Base-by-base conservation (phyloP, 2,888 invertebrate species). In the Athripsodes cinereus region DNA sequence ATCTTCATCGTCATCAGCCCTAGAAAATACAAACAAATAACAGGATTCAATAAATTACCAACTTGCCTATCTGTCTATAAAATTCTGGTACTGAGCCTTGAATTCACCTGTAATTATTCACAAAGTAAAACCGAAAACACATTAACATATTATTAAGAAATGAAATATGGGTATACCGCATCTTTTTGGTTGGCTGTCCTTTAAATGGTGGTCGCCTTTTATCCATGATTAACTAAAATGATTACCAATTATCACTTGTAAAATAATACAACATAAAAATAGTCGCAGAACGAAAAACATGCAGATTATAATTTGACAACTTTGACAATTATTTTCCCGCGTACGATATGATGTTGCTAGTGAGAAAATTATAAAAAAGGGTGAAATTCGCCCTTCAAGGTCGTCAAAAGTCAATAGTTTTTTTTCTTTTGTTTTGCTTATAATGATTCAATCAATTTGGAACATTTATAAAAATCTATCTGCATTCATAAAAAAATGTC, bases 1-100 rank as follows among this genome's bases (percentile, higher is more conserved):
- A 57, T 82, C 82, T 26, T 86, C 85, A 48, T 87, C 87, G 35
- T 86, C 79, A 16, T 77, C 76, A 46, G 70, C 75, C 47, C 55
- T 62, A 46, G 22, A 49, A 57, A 60, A 22, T 21, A 50, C 22
- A 22, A 8, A 26, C 3, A 19, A 19, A 40, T 40, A 40, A 31
- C 31, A 8, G 11, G 11, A 31, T 31, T 6, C 31, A 8, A 31
- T 11, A 31, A 31, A 31, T n/a, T n/a, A n/a, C n/a, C n/a, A n/a
- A n/a, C 6, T 6, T 6, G 31, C 6, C 11, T 31, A 6, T 8
- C 31, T 8, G 11, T 31, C 31, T 8, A 31, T 11, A 31, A 6
- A 31, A 8, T 31, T 31, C 31, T 8, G 11, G 31, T 11, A 31
- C 6, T 2, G 13, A 40, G 26, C 26, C 26, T 26, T 26, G 26